Base-by-base conservation (phyloP, 2,797 vertebrate species). In the Echeneis naucrates region DNA sequence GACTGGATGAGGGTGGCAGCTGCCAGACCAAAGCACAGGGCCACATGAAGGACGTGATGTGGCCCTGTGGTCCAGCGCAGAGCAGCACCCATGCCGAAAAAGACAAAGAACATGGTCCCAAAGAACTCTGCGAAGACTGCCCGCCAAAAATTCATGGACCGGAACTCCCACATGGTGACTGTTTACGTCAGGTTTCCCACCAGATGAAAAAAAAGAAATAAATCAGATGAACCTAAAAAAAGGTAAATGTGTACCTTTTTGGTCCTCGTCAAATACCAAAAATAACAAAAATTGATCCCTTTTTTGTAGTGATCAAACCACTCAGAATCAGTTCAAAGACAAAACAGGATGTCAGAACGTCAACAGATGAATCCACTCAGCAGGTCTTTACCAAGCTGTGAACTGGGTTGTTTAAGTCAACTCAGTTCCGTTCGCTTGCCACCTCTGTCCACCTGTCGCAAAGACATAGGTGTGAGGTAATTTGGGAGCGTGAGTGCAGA, bases 101-200 rank as follows among this genome's bases (percentile, higher is more conserved):
- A 96, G 60, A 97, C 95, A 11, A 98, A 98, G 90, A 98, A 96
- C 94, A 98, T 95, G 87, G 96, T 98, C 88, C 96, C 97, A 77
- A 97, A 96, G 91, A 98, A 97, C 90, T 98, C 97, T 1, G 97
- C 97, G 38, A 97, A 96, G 80, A 98, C 92, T 19, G 97, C 97
- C 93, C 97, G 96, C 97, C 98, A 99, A 84, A 98, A 99, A 92
- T 96, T 95, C 95, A 97, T 94, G 27, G 96, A 97, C 50, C 95
- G 93, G 82, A 98, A 95, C 93, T 98, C 97, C 97, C 96, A 98
- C 97, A 98, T 98, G 90, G 76, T 93, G 90, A 89, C 88, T 40
- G 81, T 77, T 84, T 59, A 48, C 58, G 51, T 75, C 75, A 82
- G 67, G 62, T 35, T 85, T 61, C 65, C 82, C 78, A 76, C 78